Evolutionary conservation across 2,113 vertebrate genomes (phyloP).

Genomic region (Pagrus major): DNA sequence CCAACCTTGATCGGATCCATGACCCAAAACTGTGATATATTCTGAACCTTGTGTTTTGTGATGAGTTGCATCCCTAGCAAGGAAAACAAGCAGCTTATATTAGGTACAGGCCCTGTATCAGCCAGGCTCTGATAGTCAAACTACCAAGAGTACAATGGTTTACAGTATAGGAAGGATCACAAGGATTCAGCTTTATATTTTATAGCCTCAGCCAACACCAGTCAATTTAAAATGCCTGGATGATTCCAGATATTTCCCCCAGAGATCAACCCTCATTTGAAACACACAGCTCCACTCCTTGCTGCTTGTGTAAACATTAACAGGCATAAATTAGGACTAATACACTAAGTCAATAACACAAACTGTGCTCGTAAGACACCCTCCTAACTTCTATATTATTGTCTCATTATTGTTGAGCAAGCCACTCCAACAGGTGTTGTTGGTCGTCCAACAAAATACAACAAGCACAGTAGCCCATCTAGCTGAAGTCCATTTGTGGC

Average conservation of each 20-base stretch:
- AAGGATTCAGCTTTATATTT: not conserved
- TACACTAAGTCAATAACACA: not conserved
- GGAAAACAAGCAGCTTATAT: not conserved
- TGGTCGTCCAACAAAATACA: not conserved
- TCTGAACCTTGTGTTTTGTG: too few species aligned
- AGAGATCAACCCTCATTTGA: not conserved
- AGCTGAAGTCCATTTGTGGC: not conserved
- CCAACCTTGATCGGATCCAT: too few species aligned
- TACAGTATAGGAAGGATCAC: not conserved
- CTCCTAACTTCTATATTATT: not conserved
- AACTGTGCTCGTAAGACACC: not conserved
- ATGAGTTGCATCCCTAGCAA: too few species aligned
- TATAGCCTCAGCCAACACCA: not conserved
- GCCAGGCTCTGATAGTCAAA: not conserved
- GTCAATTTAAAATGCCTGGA: not conserved
- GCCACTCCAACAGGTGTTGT: not conserved
- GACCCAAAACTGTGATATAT: too few species aligned
- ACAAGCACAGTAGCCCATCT: not conserved
- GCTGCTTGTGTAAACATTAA: not conserved
- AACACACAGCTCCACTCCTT: not conserved
- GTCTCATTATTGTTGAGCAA: not conserved
- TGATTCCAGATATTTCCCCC: not conserved
- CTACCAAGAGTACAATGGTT: not conserved
- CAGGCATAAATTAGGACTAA: not conserved
- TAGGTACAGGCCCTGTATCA: not conserved